Base-by-base conservation (phyloP, 2,888 invertebrate species). In the Stenurella melanura region DNA sequence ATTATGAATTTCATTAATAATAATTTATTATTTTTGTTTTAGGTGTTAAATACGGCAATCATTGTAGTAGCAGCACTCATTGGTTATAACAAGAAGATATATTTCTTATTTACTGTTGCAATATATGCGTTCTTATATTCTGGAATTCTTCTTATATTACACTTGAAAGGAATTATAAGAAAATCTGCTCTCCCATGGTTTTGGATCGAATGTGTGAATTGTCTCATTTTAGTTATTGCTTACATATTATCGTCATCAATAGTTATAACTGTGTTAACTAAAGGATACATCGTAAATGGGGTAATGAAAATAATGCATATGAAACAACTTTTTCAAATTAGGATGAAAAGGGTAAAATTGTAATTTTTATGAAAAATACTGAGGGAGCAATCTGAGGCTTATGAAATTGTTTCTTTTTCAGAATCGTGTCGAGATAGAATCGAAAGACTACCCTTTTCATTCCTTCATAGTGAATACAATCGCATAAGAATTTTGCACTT, bases 261-360 rank as follows among this genome's bases (percentile, higher is more conserved):
- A 17, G 78, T 79, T 0, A 17, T 83, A 15, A 78, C 79, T 11
- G 78, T 77, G 38, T 74, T 84, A 17, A 81, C 83, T 4, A 83
- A 74, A 79, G 79, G 79, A 58, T 83, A 74, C 50, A 82, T 86
- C 57, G 56, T 85, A 34, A 80, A 82, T 30, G 85, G 83, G 78
- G 86, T 86, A 80, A 81, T 81, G 74, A 17, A 73, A 70, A 21
- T 54, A 56, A 21, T 1, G 19, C 4, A 54, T 19, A 60, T 42
- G 12, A 61, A n/a, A n/a, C n/a, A n/a, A n/a, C n/a, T n/a, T n/a
- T n/a, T n/a, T n/a, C n/a, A n/a, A n/a, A n/a, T n/a, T n/a, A n/a
- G n/a, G n/a, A n/a, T n/a, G n/a, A n/a, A n/a, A n/a, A n/a, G n/a
- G n/a, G n/a, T n/a, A n/a, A n/a, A n/a, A n/a, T n/a, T n/a, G n/a